A percentile compares a stretch with the other conserved stretches of the same genome.
phyloP scores from a whole-genome alignment of 2,797 vertebrate genomes.

The Furcifer pardalis region DNA sequence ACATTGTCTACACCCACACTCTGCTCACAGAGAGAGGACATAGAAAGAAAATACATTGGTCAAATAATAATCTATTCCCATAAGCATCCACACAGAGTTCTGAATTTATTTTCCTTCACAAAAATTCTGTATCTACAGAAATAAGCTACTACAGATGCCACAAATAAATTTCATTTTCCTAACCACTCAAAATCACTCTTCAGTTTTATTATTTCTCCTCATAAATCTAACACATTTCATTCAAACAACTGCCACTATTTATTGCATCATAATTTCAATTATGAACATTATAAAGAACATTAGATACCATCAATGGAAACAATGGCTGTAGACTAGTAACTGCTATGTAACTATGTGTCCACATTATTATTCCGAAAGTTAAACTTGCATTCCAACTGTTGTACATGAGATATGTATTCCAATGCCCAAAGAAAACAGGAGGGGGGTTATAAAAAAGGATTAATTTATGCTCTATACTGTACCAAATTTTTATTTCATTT shows the following conservation, averaged over 20 bases:
- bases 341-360: neutral
- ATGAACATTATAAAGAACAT: conserved; percentile 44
- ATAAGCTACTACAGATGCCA: conserved; percentile 28
- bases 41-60: neutral
- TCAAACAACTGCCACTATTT: conserved; percentile 42
- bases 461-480: neutral
- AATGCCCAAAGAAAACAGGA: neutral
- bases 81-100: neutral
- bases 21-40: too few species aligned
- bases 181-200: conserved; percentile 36
- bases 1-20: too few species aligned
- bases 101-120: conserved; percentile 9
- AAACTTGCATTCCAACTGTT: conserved; percentile 15
- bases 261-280: conserved; percentile 48
- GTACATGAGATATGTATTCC: conserved; percentile 2
- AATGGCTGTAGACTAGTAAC: conserved; percentile 33
- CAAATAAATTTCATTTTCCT: conserved; percentile 44
- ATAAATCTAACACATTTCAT: conserved; percentile 24
- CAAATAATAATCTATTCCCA: neutral
- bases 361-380: neutral
- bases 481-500: conserved; percentile 26
- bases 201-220: conserved; percentile 47
- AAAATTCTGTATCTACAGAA: neutral
- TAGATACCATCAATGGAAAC: conserved; percentile 46
- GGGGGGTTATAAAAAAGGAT: conserved; percentile 11